phyloP scores from a whole-genome alignment of 2,113 vertebrate species.

The Helogale parvula region DNA sequence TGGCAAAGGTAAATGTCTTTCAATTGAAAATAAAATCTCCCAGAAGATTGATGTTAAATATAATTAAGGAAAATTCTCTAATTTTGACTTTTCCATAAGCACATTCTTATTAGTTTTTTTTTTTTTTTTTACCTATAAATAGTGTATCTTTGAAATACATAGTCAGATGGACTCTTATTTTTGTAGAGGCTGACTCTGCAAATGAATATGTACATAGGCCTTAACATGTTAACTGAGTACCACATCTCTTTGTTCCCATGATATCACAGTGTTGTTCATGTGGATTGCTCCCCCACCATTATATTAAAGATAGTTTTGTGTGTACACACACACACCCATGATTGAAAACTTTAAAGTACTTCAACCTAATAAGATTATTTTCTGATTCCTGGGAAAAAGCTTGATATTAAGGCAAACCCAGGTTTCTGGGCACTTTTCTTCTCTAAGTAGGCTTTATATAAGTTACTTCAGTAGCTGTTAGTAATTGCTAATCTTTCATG shows the following conservation, averaged over 20 bases:
- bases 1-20: slow-evolving; percentile 24
- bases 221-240: slow-evolving; percentile 9
- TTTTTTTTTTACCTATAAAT: background rate
- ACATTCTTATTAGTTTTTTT: background rate
- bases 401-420: slow-evolving; percentile 6
- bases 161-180: background rate
- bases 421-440: background rate
- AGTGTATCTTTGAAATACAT: background rate
- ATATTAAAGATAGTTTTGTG: no score
- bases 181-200: background rate
- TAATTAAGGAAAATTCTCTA: slow-evolving; percentile 18
- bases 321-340: no score
- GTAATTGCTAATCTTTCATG: slow-evolving; percentile 14
- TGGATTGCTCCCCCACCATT: background rate
- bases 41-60: slow-evolving; percentile 3
- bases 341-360: slow-evolving; percentile 21
- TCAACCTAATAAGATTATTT: slow-evolving; percentile 12
- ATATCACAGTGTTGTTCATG: background rate
- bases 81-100: background rate
- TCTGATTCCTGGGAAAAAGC: background rate
- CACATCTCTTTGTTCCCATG: background rate
- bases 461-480: background rate
- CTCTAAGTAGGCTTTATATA: background rate
- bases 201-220: background rate
- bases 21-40: background rate